phyloP scores from a whole-genome alignment of 37 sponge, comb jelly and placozoan species.

The Geodia barretti region DNA sequence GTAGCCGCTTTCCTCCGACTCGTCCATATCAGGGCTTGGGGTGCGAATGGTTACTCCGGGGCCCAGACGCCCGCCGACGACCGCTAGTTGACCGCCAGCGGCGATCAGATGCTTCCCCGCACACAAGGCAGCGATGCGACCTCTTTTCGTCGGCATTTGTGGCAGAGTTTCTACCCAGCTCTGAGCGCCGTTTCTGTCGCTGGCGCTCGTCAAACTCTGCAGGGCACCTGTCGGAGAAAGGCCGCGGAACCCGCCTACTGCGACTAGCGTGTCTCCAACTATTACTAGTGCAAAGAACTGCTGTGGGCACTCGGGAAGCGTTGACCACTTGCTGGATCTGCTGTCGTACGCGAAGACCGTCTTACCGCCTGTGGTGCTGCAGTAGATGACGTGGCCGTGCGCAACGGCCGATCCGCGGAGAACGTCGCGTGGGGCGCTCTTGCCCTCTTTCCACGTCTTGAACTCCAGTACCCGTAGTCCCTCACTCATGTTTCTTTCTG shows the following conservation, averaged over 20 bases:
- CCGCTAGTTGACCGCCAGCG: constrained; percentile 3
- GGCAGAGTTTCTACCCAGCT: neutral
- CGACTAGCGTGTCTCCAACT: neutral
- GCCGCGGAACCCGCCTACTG: constrained; percentile 2
- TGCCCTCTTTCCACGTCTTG: neutral
- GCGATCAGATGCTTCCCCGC: neutral
- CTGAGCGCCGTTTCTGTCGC: neutral
- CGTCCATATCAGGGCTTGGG: no score
- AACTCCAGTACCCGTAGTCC: neutral
- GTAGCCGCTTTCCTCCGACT: neutral
- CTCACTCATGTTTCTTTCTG: neutral
- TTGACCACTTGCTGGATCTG: neutral
- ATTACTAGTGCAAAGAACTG: constrained; percentile 1
- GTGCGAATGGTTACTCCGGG: neutral
- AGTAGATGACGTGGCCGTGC: neutral
- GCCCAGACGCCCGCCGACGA: neutral
- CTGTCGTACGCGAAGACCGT: constrained; percentile 6
- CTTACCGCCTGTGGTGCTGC: neutral
- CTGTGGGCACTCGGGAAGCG: constrained; percentile 3
- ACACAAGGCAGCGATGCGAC: neutral
- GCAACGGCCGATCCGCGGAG: neutral
- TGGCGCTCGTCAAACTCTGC: neutral
- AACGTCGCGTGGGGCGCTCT: neutral
- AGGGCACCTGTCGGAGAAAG: neutral
- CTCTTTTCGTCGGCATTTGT: neutral